Evolutionary conservation across 2,797 vertebrate genomes (phyloP).

Genomic region (Hydrolagus colliei): DNA sequence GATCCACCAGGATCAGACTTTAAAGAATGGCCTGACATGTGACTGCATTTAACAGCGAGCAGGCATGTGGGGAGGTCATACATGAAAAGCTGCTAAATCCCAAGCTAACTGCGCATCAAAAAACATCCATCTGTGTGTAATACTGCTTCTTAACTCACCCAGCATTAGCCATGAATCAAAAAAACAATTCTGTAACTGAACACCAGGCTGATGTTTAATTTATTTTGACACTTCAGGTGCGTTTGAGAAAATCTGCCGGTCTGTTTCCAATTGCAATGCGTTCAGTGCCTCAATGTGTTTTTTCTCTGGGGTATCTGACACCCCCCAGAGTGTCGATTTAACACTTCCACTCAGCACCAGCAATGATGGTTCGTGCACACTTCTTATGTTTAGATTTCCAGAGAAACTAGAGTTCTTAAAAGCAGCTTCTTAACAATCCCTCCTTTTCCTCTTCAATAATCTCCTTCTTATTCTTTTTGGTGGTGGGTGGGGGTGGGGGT

Average conservation of each 20-base stretch:
- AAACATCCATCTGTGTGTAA: slow-evolving; percentile 21
- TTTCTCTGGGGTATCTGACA: too few relatives aligned
- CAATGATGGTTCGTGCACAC: background rate
- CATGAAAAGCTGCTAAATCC: slow-evolving; percentile 2
- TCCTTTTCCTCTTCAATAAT: too few relatives aligned
- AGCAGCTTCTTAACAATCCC: too few relatives aligned
- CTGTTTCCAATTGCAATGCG: slow-evolving; percentile 23
- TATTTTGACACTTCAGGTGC: slow-evolving; percentile 26
- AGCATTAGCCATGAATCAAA: slow-evolving; percentile 15
- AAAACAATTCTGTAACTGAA: slow-evolving; percentile 25
- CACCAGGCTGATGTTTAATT: slow-evolving; percentile 28
- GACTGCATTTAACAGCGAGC: slow-evolving; percentile 11
- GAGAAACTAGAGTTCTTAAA: too few relatives aligned
- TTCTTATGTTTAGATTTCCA: background rate
- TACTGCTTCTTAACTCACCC: slow-evolving; percentile 13
- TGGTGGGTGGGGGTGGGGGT: too few relatives aligned
- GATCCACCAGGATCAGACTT: slow-evolving; percentile 16
- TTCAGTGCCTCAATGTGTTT: background rate
- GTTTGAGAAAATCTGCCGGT: slow-evolving; percentile 15
- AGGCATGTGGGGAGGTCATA: slow-evolving; percentile 15
- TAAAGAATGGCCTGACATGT: slow-evolving; percentile 22
- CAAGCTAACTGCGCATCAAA: background rate
- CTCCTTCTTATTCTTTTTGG: background rate
- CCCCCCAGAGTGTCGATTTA: slow-evolving; percentile 5
- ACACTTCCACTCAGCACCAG: slow-evolving; percentile 10